A percentile compares a stretch with the other conserved stretches of the same genome.
Evolutionary conservation across 2,113 vertebrate species (phyloP).

Genomic region (Raja brachyura): DNA sequence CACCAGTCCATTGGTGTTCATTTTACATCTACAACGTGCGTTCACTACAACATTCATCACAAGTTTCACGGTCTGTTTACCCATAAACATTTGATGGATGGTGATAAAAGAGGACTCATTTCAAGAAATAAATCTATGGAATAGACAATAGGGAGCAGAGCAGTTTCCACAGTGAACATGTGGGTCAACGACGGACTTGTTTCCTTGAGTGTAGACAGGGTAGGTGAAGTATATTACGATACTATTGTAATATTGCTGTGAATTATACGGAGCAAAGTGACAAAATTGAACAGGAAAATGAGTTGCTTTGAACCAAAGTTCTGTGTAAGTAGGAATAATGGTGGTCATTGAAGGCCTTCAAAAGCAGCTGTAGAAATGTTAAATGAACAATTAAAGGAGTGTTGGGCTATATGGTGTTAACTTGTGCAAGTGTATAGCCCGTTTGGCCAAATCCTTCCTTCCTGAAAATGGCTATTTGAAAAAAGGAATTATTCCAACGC

Average conservation of each 20-base stretch:
- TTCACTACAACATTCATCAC: not conserved
- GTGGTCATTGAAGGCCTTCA: not conserved
- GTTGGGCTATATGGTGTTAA: not conserved
- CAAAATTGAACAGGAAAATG: not conserved
- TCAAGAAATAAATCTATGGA: conserved; percentile 10
- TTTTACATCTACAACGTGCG: conserved; percentile 1
- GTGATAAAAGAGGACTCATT: not conserved
- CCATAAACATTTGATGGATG: conserved; percentile 20
- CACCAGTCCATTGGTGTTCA: not conserved
- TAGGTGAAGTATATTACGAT: not conserved
- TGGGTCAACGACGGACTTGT: not conserved
- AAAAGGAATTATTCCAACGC: too few relatives aligned
- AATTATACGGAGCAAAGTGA: not conserved
- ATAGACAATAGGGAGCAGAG: not conserved
- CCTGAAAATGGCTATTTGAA: not conserved
- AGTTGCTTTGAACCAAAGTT: not conserved
- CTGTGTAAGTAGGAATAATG: not conserved
- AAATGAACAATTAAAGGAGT: not conserved
- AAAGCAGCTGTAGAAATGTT: not conserved
- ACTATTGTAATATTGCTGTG: not conserved
- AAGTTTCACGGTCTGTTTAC: conserved; percentile 16
- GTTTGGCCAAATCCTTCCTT: not conserved
- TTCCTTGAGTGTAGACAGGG: not conserved
- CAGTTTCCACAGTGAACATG: not conserved
- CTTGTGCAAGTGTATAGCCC: not conserved